phyloP scores from a whole-genome alignment of 2,113 vertebrate species.

The Arothron firmamentum region DNA sequence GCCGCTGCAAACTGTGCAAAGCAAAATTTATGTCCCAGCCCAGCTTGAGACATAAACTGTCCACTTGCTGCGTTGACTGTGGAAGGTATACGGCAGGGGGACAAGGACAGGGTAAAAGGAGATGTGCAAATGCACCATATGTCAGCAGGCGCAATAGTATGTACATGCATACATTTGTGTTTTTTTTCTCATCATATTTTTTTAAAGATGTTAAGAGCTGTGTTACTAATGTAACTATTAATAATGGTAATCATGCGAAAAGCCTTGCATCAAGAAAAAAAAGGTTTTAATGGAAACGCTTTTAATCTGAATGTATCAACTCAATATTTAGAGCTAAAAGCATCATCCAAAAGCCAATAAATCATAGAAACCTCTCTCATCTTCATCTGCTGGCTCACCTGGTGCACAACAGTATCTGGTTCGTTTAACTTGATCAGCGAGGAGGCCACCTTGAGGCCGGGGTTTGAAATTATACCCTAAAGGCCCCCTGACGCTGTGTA shows the following conservation, averaged over 20 bases:
- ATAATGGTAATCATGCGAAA: too few species aligned
- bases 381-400: constrained; percentile 38
- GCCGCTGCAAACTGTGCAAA: constrained; percentile 41
- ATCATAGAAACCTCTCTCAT: too few species aligned
- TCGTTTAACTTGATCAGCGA: constrained; percentile 54
- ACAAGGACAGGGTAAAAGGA: background rate
- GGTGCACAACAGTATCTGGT: constrained; percentile 38
- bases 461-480: constrained; percentile 34
- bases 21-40: constrained; percentile 10
- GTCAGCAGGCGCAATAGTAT: background rate
- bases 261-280: too few species aligned
- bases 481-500: constrained; percentile 31
- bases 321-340: too few species aligned
- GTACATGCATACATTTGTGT: too few species aligned
- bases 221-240: too few species aligned
- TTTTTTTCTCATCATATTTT: too few species aligned
- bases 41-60: constrained; percentile 21
- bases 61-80: constrained; percentile 18
- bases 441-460: constrained; percentile 40
- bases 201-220: too few species aligned
- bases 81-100: background rate
- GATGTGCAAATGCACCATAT: background rate
- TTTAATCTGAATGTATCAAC: too few species aligned
- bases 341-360: too few species aligned
- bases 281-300: too few species aligned